Conservation (phyloP, 2,113 vertebrate genomes). For the Uropsilus gracilis region DNA sequence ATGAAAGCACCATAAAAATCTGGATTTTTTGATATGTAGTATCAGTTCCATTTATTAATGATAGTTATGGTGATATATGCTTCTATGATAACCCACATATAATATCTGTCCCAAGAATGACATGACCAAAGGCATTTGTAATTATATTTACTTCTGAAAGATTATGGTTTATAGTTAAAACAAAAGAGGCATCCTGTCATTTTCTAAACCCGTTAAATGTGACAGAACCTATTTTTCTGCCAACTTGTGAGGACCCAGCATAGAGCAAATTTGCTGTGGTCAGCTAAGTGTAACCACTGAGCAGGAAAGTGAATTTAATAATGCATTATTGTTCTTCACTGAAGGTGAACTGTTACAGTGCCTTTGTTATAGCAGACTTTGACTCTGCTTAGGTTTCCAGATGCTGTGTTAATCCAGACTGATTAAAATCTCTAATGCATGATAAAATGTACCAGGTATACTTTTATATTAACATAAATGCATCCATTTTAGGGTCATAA, state of each 20-base stretch:
- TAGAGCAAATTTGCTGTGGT: slow-evolving; percentile 99
- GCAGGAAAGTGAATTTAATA: slow-evolving; percentile 99
- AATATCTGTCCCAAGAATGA: slow-evolving; percentile 88
- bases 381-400: slow-evolving; percentile 91
- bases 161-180: slow-evolving; percentile 96
- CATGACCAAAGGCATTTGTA: slow-evolving; percentile 97
- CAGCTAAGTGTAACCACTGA: slow-evolving; percentile 99
- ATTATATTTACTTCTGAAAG: slow-evolving; percentile 99
- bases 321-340: slow-evolving; percentile 99
- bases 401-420: slow-evolving; percentile 88
- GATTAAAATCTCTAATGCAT: slow-evolving; percentile 91
- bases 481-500: slow-evolving; percentile 82
- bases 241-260: slow-evolving; percentile 99
- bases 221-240: slow-evolving; percentile 99
- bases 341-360: slow-evolving; percentile 99
- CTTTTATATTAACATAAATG: slow-evolving; percentile 88
- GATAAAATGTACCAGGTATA: slow-evolving; percentile 88
- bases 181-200: slow-evolving; percentile 99
- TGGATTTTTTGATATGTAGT: slow-evolving; percentile 89
- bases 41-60: slow-evolving; percentile 91
- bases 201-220: slow-evolving; percentile 99
- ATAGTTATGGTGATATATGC: slow-evolving; percentile 92
- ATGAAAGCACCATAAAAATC: slow-evolving; percentile 86
- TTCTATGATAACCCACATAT: slow-evolving; percentile 92
- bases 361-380: slow-evolving; percentile 92